phyloP scores from a whole-genome alignment of 2,888 invertebrate genomes.

The Sesia apiformis region DNA sequence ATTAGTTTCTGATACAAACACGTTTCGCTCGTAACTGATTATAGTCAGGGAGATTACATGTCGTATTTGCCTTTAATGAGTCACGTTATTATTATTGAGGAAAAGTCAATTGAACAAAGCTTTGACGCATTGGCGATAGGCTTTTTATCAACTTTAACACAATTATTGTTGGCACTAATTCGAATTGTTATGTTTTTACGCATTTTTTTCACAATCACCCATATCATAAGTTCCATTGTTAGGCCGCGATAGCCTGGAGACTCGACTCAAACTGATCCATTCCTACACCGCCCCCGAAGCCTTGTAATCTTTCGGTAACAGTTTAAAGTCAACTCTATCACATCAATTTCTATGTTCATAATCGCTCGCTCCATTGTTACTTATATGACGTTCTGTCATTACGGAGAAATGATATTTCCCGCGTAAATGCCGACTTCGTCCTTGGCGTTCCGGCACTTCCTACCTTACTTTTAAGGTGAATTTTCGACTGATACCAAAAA shows the following conservation, averaged over 20 bases:
- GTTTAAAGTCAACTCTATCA: constrained; percentile 40
- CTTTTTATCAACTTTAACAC: too few species aligned
- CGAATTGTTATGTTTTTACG: too few species aligned
- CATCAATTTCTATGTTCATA: constrained; percentile 38
- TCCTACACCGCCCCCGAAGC: constrained; percentile 47
- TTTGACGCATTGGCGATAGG: too few species aligned
- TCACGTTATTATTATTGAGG: too few species aligned
- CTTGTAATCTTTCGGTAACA: constrained; percentile 23
- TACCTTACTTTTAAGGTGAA: constrained; percentile 23
- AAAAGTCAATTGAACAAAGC: too few species aligned
- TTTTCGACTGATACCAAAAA: constrained; percentile 18
- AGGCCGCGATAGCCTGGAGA: constrained; percentile 57
- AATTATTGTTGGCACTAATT: too few species aligned
- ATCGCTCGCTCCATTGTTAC: constrained; percentile 37
- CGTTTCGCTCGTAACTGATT: too few species aligned
- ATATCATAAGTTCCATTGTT: constrained; percentile 66
- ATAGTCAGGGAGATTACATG: too few species aligned
- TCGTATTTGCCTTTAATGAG: too few species aligned
- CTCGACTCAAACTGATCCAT: constrained; percentile 58
- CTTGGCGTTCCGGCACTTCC: constrained; percentile 20
- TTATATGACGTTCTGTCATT: constrained; percentile 67
- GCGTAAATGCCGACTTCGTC: constrained; percentile 33
- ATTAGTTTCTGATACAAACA: too few species aligned
- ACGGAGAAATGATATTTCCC: constrained; percentile 18
- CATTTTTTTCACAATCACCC: constrained; percentile 18